Base-by-base conservation (phyloP, 2,888 invertebrate species). In the Syrphus vitripennis region DNA sequence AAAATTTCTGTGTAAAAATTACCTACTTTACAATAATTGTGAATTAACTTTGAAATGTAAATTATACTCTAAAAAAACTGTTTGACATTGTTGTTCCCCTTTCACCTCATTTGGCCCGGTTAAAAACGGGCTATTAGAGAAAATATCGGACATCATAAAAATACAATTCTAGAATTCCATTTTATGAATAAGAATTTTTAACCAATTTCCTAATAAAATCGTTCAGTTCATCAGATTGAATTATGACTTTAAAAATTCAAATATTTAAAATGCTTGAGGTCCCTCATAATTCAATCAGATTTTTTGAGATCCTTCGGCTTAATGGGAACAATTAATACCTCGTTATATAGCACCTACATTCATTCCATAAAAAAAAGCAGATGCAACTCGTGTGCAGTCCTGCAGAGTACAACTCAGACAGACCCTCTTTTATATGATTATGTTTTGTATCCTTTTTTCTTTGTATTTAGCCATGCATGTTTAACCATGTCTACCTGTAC, bases 291-390 rank as follows among this genome's bases (percentile, higher is more conserved):
- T 37, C 48, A 26, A 45, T 72, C 45, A 67, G 48, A 74, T 74
- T 21, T 40, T 10, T 24, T 45, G 9, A 34, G 12, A 26, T 12
- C 10, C 63, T 55, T 2, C 2, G 31, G 12, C 3, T 29, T 45
- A 63, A 69, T 61, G 45, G 34, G 26, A 31, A 75, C 70, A 67
- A 86, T 82, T 86, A 82, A 70, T 74, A 78, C 50, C 63, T 82
- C 78, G 57, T 78, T 78, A 82, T 42, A 67, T 72, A 5, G 63
- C 63, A 69, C 82, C 19, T 70, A 31, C 6, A 40, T n/a, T n/a
- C n/a, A n/a, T n/a, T n/a, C n/a, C n/a, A 26, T 0, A 24, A 61
- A 61, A 59, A 29, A 42, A 26, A 69, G 55, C 86, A 86, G 86
- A 81, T 86, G 86, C 57, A 86, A 10, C 42, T 57, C 48, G 63